Conservation (phyloP, 2,113 vertebrate species). For the Dasypus novemcinctus region DNA sequence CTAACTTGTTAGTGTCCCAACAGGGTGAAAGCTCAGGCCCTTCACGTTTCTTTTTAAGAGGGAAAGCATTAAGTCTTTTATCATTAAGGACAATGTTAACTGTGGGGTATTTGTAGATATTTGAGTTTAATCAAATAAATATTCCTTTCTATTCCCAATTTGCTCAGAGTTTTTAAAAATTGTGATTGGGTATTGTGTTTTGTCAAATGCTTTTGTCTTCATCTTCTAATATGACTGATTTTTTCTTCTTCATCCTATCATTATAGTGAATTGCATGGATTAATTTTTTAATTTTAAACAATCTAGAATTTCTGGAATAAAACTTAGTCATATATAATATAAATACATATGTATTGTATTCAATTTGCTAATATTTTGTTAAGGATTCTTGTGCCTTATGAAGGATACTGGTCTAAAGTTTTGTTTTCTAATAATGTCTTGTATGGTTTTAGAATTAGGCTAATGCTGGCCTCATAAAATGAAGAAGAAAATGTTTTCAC, state of each 20-base stretch:
- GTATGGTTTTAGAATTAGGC: not conserved
- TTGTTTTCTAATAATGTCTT: not conserved
- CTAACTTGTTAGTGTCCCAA: not conserved
- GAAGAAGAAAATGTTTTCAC: not conserved
- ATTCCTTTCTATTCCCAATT: slow-evolving; percentile 39
- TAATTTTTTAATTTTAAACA: slow-evolving; percentile 30
- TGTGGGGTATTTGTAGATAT: slow-evolving; percentile 6
- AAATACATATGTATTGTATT: not conserved
- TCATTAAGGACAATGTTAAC: not conserved
- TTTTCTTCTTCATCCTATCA: slow-evolving; percentile 37
- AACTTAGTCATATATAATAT: not conserved
- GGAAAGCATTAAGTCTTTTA: not conserved
- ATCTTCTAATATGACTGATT: slow-evolving; percentile 21
- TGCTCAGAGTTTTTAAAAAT: slow-evolving; percentile 27
- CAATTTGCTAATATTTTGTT: not conserved
- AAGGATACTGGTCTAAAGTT: not conserved
- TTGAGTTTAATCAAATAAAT: slow-evolving; percentile 34
- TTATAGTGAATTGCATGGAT: slow-evolving; percentile 37
- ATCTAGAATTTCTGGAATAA: slow-evolving; percentile 9
- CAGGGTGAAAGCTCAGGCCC: not conserved
- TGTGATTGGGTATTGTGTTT: not conserved
- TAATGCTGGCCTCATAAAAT: not conserved
- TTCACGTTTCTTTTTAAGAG: slow-evolving; percentile 2
- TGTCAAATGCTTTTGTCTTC: slow-evolving; percentile 33
- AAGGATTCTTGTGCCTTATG: not conserved